Conservation (phyloP, 2,888 invertebrate genomes). For the Apantesis nais region DNA sequence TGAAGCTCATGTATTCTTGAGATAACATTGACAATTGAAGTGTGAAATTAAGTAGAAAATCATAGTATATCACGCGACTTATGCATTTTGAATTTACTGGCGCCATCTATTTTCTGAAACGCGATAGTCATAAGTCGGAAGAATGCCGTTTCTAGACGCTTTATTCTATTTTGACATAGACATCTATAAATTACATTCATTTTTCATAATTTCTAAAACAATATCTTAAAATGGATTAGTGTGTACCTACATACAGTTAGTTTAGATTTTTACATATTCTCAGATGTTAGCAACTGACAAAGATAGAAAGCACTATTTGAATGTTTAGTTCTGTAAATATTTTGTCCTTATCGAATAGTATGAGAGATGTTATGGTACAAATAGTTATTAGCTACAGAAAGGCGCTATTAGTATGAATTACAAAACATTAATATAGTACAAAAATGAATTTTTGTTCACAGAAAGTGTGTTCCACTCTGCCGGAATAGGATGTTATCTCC, state of each 20-base stretch:
- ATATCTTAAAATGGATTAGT: neutral
- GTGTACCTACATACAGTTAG: neutral
- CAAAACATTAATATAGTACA: neutral
- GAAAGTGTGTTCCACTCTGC: neutral
- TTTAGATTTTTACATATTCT: too few relatives aligned
- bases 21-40: neutral
- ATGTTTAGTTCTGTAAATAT: neutral
- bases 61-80: neutral
- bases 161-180: too few relatives aligned
- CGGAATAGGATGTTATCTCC: neutral
- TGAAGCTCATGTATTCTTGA: neutral
- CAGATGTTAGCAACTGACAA: neutral
- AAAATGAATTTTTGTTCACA: neutral
- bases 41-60: neutral
- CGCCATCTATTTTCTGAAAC: neutral
- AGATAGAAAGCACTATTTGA: neutral
- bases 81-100: neutral
- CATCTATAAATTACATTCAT: too few relatives aligned
- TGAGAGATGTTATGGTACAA: too few relatives aligned
- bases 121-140: neutral
- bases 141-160: too few relatives aligned
- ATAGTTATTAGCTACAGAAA: neutral
- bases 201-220: neutral
- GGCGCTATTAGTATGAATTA: neutral
- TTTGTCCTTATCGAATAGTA: neutral